These are phyloP conservation scores for Petrolisthes manimaculis DNA, from an alignment of 2,888 invertebrate genomes.

Conservation along the genomic window DNA sequence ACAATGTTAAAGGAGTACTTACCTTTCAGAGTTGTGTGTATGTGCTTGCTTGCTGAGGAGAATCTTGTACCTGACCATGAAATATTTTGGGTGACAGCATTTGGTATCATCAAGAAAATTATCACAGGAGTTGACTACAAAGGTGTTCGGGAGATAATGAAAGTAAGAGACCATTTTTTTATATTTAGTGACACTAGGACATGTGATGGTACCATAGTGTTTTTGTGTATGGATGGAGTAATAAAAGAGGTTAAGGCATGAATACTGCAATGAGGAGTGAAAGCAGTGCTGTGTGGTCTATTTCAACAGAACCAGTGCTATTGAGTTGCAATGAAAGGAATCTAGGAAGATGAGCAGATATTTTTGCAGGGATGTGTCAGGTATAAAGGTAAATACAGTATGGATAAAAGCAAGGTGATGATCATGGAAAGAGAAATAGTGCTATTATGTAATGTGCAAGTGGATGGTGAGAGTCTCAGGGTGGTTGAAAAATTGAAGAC, in stretches of 20 bases:
- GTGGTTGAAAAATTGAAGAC: no score
- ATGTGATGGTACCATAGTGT: background rate
- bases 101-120: conserved; percentile 84
- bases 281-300: background rate
- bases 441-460: no score
- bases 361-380: no score
- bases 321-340: no score
- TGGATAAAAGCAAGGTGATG: no score
- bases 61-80: conserved; percentile 84
- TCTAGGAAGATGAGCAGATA: no score
- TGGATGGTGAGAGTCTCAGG: no score
- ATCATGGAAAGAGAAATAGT: no score
- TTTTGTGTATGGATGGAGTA: background rate
- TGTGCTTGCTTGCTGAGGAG: conserved; percentile 85
- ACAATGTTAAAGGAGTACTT: no score
- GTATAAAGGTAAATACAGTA: no score
- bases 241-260: background rate
- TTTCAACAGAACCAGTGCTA: background rate
- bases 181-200: background rate
- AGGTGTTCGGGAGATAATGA: conserved; percentile 93
- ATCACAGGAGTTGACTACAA: conserved; percentile 95
- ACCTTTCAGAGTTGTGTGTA: conserved; percentile 81
- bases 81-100: conserved; percentile 91
- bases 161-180: conserved; percentile 73
- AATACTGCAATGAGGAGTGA: background rate